Percentiles rank a stretch among this genome's conserved stretches.
phyloP scores from a whole-genome alignment of 2,113 vertebrate genomes.

The Nicator chloris region DNA sequence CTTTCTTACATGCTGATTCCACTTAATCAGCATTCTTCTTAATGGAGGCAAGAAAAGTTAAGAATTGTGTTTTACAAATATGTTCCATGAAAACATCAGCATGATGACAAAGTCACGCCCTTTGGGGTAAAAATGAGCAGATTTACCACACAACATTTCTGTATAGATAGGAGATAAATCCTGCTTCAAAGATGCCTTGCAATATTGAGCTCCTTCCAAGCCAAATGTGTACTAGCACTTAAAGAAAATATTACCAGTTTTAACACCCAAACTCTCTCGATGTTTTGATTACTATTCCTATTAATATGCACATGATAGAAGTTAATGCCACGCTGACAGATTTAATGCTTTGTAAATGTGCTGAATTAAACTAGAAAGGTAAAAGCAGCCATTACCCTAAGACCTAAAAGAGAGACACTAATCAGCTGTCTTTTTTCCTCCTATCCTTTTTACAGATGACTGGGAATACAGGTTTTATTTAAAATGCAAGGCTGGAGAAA shows the following conservation, averaged over 20 bases:
- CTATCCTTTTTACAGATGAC: constrained; percentile 20
- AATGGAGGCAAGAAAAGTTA: constrained; percentile 9
- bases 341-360: constrained; percentile 69
- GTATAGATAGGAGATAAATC: constrained; percentile 20
- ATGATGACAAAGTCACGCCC: constrained; percentile 9
- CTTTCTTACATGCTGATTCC: constrained; percentile 51
- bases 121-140: constrained; percentile 33
- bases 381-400: constrained; percentile 59
- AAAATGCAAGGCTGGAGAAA: constrained; percentile 31
- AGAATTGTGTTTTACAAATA: neutral
- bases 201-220: constrained; percentile 16
- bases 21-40: constrained; percentile 36
- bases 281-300: constrained; percentile 66
- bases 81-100: constrained; percentile 16
- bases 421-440: constrained; percentile 20
- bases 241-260: constrained; percentile 65
- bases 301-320: constrained; percentile 66
- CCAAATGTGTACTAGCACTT: constrained; percentile 49
- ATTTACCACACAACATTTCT: neutral
- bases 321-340: constrained; percentile 61
- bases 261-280: constrained; percentile 35
- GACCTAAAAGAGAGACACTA: constrained; percentile 52
- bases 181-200: neutral
- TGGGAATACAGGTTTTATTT: neutral
- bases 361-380: constrained; percentile 65